Evolutionary conservation across 2,113 vertebrate genomes (phyloP).

Genomic region (Potamarius usumacintae): DNA sequence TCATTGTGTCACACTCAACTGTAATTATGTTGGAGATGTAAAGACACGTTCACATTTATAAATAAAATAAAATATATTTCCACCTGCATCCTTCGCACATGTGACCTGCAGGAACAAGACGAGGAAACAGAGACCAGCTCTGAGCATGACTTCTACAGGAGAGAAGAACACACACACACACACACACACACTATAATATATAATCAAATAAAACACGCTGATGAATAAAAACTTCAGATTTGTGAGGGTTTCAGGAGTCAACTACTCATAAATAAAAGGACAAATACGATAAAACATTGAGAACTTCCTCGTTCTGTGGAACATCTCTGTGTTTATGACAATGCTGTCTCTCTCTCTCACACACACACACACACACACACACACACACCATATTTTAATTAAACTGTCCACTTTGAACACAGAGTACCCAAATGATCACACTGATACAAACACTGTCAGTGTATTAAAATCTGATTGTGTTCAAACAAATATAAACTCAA

Average conservation of each 20-base stretch:
- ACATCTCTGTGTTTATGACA: too few relatives aligned
- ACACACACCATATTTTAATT: neutral
- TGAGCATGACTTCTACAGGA: constrained; percentile 1
- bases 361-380: neutral
- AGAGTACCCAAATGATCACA: neutral
- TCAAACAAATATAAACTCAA: neutral
- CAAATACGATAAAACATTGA: neutral
- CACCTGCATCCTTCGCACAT: neutral
- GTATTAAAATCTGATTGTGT: neutral
- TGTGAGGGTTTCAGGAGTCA: neutral
- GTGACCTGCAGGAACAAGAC: neutral
- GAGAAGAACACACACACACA: neutral
- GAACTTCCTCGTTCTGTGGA: neutral
- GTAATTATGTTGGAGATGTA: neutral
- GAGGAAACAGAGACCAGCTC: neutral
- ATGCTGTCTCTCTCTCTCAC: too few relatives aligned
- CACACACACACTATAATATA: neutral
- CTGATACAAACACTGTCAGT: neutral
- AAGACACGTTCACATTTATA: neutral
- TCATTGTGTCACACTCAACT: neutral
- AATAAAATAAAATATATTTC: neutral
- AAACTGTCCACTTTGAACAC: neutral
- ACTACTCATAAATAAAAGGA: neutral
- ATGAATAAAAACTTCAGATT: neutral
- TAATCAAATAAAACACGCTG: neutral